phyloP scores from a whole-genome alignment of 2,888 invertebrate genomes.

The Sylvicola cinctus region DNA sequence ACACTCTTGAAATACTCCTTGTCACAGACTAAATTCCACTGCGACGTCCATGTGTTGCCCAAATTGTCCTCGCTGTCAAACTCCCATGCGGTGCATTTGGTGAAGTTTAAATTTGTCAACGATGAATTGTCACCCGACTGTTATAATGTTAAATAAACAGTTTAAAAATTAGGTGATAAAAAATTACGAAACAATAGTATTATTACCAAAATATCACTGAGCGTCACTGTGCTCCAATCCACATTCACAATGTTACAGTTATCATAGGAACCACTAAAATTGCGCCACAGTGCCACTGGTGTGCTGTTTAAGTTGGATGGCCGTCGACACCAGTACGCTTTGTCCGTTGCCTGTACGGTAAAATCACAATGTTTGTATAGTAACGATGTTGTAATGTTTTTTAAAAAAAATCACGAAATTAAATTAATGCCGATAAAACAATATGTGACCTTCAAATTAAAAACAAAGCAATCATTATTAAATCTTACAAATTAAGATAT shows the following conservation, averaged over 20 bases:
- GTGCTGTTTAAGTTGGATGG: slow-evolving; percentile 34
- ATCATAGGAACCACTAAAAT: slow-evolving; percentile 39
- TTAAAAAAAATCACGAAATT: no score
- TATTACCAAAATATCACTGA: slow-evolving; percentile 18
- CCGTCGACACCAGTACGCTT: slow-evolving; percentile 47
- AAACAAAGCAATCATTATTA: no score
- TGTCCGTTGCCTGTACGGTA: slow-evolving; percentile 32
- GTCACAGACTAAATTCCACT: slow-evolving; percentile 61
- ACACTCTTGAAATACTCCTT: slow-evolving; percentile 43
- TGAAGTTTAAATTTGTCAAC: no score
- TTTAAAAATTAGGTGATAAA: neutral
- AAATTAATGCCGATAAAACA: no score
- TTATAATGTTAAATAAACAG: no score
- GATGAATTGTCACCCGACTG: no score
- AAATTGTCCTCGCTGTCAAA: slow-evolving; percentile 29
- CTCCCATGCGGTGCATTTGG: slow-evolving; percentile 35
- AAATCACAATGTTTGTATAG: slow-evolving; percentile 2
- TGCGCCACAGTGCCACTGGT: slow-evolving; percentile 37
- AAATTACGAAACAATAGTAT: neutral
- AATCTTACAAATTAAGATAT: no score
- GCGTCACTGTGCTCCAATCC: slow-evolving; percentile 19
- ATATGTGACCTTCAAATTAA: no score
- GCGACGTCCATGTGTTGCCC: slow-evolving; percentile 49
- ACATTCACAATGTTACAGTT: slow-evolving; percentile 35
- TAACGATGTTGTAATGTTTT: no score